phyloP scores from a whole-genome alignment of 2,888 invertebrate genomes.

The Andrena praecox region DNA sequence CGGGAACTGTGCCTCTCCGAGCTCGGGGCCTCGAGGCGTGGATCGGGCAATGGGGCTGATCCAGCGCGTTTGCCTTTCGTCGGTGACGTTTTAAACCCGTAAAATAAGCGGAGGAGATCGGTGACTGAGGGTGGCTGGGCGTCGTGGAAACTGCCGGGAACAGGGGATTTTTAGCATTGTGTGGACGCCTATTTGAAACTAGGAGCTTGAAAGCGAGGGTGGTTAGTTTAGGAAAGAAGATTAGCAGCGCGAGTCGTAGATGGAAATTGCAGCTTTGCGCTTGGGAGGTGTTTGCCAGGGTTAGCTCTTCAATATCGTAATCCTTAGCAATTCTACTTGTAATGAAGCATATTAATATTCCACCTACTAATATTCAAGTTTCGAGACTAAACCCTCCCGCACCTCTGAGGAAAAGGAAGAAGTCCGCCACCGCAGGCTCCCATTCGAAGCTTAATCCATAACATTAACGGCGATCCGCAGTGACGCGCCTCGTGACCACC shows the following conservation, averaged over 20 bases:
- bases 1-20: slow-evolving; percentile 20
- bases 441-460: slow-evolving; percentile 7
- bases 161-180: neutral
- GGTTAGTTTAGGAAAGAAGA: neutral
- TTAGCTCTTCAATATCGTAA: neutral
- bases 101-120: slow-evolving; percentile 9
- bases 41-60: neutral
- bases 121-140: neutral
- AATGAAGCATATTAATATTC: neutral
- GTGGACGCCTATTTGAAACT: neutral
- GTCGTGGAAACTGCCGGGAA: neutral
- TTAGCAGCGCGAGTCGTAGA: neutral
- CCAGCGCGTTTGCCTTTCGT: neutral
- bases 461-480: slow-evolving; percentile 14
- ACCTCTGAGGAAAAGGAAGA: neutral
- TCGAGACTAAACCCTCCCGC: too few relatives aligned
- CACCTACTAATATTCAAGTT: neutral
- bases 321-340: neutral
- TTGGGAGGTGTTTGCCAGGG: neutral
- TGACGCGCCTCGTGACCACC: slow-evolving; percentile 26
- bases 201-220: neutral
- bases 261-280: too few relatives aligned
- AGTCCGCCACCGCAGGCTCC: neutral
- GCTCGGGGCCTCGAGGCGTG: slow-evolving; percentile 25
- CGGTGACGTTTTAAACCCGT: slow-evolving; percentile 10